phyloP scores from a whole-genome alignment of 2,888 invertebrate genomes.

The Fissipunctia ypsillon region DNA sequence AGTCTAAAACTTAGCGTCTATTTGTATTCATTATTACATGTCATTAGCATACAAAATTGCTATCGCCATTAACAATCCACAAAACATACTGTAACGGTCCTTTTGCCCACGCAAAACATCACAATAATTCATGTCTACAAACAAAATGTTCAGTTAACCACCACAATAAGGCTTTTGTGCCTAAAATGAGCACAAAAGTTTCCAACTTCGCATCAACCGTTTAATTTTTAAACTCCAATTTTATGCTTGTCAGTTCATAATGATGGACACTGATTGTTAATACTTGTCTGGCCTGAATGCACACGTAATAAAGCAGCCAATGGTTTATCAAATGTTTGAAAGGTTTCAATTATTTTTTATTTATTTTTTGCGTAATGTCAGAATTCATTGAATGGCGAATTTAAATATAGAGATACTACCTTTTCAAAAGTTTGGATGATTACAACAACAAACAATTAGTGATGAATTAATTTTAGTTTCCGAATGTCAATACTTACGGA shows the following conservation, averaged over 20 bases:
- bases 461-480: background rate
- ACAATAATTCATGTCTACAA: conserved; percentile 54
- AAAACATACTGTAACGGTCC: conserved; percentile 54
- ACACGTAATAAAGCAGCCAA: conserved; percentile 59
- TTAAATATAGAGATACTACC: background rate
- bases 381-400: conserved; percentile 13
- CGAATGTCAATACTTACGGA: background rate
- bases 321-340: conserved; percentile 57
- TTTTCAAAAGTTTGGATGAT: background rate
- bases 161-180: conserved; percentile 63
- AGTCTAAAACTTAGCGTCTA: conserved; percentile 30
- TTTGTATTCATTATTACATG: conserved; percentile 56
- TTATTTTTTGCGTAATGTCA: conserved; percentile 11
- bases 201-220: conserved; percentile 66
- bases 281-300: conserved; percentile 54
- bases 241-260: conserved; percentile 72
- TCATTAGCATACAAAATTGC: conserved; percentile 58
- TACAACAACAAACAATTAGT: too few species aligned
- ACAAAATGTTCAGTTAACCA: conserved; percentile 57
- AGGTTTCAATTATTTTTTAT: conserved; percentile 26
- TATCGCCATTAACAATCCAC: conserved; percentile 53
- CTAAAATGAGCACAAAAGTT: conserved; percentile 62
- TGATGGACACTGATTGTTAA: conserved; percentile 62
- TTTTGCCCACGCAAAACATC: conserved; percentile 55
- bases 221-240: conserved; percentile 71